These are phyloP conservation scores for Caenorhabditis elegans DNA, from an alignment of 1,140 invertebrate genomes.

Conservation along the genomic window WBcel235 BX284604.4:11010001-11010500, in stretches of 20 bases:
- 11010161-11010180: conserved; percentile 70
- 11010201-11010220: conserved; percentile 68
- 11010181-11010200: conserved; percentile 70
- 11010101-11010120: background rate
- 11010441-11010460: conserved; percentile 72
- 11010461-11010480: conserved; percentile 70
- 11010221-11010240: conserved; percentile 56
- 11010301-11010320: conserved; percentile 71
- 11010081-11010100: background rate
- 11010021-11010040: background rate
- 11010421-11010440: conserved; percentile 71
- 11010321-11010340: conserved; percentile 71
- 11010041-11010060: background rate
- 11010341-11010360: conserved; percentile 66
- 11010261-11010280: conserved; percentile 62
- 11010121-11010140: conserved; percentile 10
- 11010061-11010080: background rate
- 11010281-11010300: conserved; percentile 67
- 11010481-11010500: conserved; percentile 69
- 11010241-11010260: conserved; percentile 55
- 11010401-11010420: conserved; percentile 67
- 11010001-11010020: no score
- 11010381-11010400: conserved; percentile 50
- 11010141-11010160: background rate
- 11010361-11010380: background rate